These are phyloP conservation scores for Rhynchotus rufescens DNA, from an alignment of 2,797 vertebrate species.

Conservation along the genomic window DNA sequence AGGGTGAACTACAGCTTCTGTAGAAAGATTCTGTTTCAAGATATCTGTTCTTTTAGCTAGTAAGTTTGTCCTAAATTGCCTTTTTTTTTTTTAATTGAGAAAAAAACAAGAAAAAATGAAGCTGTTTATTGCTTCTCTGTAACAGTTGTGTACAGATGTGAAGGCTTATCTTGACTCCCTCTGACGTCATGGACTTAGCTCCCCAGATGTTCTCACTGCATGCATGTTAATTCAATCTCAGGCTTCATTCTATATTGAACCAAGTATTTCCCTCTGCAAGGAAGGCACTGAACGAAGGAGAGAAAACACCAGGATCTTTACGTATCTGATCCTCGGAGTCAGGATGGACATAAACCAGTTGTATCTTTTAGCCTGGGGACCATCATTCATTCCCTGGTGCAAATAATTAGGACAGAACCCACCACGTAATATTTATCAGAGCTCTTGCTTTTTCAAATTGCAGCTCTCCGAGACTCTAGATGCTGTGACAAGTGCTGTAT, in stretches of 20 bases:
- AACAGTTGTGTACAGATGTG: neutral
- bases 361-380: neutral
- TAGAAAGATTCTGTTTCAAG: neutral
- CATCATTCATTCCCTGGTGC: neutral
- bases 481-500: neutral
- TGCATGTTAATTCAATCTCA: neutral
- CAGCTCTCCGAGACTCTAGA: neutral
- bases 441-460: neutral
- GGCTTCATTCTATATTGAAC: neutral
- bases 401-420: neutral
- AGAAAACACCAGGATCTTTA: neutral
- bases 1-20: neutral
- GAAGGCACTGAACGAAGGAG: neutral
- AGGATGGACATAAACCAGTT: neutral
- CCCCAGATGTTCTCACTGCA: neutral
- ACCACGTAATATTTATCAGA: neutral
- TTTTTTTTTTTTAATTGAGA: too few relatives aligned
- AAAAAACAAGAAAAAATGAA: neutral
- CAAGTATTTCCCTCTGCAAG: neutral
- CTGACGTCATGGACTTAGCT: neutral
- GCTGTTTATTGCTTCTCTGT: neutral
- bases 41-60: neutral
- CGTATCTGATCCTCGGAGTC: neutral
- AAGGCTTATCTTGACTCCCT: neutral
- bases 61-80: neutral